These are phyloP conservation scores for Polia nebulosa DNA, from an alignment of 2,888 invertebrate genomes.

Conservation along the genomic window DNA sequence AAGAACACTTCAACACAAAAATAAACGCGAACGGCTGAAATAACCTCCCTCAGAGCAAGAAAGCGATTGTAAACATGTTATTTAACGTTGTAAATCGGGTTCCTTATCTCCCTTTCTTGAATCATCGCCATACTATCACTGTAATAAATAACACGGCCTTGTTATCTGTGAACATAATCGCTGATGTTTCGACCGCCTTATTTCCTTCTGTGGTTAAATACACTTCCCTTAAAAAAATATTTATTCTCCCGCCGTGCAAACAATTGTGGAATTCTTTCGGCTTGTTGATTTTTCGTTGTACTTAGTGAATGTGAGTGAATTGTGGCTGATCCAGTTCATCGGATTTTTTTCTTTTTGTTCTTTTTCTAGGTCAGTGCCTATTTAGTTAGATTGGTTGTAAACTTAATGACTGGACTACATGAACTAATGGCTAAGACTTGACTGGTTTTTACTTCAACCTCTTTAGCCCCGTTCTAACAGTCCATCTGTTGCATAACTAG, in stretches of 20 bases:
- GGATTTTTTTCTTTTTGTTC: constrained; percentile 35
- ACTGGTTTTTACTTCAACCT: background rate
- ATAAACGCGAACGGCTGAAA: constrained; percentile 38
- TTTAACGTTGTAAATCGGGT: constrained; percentile 82
- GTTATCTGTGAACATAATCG: constrained; percentile 86
- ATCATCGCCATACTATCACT: constrained; percentile 87
- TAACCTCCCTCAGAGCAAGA: constrained; percentile 66
- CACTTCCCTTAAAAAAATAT: constrained; percentile 83
- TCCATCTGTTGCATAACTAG: background rate
- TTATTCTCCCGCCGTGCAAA: constrained; percentile 75
- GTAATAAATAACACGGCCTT: constrained; percentile 83
- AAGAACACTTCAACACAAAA: constrained; percentile 42
- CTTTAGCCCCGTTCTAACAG: background rate
- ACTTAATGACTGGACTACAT: background rate
- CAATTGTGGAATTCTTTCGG: constrained; percentile 70
- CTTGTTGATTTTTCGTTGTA: constrained; percentile 74
- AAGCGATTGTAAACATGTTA: constrained; percentile 82
- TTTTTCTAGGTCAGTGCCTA: background rate
- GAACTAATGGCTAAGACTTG: background rate
- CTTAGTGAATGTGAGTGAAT: constrained; percentile 63
- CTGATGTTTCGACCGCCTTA: constrained; percentile 83
- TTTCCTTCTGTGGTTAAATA: constrained; percentile 85
- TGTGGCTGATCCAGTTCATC: constrained; percentile 54
- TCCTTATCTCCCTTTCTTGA: constrained; percentile 86
- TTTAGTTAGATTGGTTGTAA: background rate